phyloP scores from a whole-genome alignment of 2,797 vertebrate species.

The Erethizon dorsatum region DNA sequence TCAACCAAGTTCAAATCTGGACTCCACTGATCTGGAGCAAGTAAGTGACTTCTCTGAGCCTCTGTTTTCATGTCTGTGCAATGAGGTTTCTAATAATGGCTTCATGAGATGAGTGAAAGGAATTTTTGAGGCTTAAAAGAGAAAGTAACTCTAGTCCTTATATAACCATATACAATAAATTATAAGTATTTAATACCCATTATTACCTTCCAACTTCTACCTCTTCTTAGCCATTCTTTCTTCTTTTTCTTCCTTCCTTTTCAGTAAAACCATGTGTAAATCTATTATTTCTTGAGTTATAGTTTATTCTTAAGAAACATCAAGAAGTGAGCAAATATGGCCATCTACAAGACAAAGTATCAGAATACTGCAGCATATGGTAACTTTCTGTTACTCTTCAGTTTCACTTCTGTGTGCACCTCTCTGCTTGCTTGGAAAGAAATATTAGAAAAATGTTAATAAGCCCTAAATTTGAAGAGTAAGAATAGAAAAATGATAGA shows the following conservation, averaged over 20 bases:
- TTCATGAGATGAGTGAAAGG: background rate
- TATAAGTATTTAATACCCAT: background rate
- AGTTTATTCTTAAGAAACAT: background rate
- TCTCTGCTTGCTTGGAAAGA: slow-evolving; percentile 77
- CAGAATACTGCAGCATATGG: accelerated
- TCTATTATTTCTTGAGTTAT: background rate
- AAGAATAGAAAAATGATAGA: slow-evolving; percentile 87
- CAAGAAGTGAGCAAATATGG: background rate
- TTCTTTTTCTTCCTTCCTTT: background rate
- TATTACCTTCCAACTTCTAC: background rate
- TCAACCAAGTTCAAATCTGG: background rate
- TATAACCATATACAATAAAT: background rate
- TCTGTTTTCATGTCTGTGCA: background rate
- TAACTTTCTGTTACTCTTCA: slow-evolving; percentile 31
- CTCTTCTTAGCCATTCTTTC: background rate
- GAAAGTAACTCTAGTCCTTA: background rate
- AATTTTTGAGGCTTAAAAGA: background rate
- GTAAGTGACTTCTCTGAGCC: background rate
- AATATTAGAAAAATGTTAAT: slow-evolving; percentile 86
- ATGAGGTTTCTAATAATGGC: too few relatives aligned
- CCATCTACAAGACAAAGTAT: background rate
- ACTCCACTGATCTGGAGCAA: background rate
- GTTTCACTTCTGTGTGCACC: slow-evolving; percentile 60
- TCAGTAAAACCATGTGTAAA: background rate
- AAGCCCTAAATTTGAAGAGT: slow-evolving; percentile 84